Evolutionary conservation across 2,113 vertebrate genomes (phyloP).

Genomic region (Cettia cetti): DNA sequence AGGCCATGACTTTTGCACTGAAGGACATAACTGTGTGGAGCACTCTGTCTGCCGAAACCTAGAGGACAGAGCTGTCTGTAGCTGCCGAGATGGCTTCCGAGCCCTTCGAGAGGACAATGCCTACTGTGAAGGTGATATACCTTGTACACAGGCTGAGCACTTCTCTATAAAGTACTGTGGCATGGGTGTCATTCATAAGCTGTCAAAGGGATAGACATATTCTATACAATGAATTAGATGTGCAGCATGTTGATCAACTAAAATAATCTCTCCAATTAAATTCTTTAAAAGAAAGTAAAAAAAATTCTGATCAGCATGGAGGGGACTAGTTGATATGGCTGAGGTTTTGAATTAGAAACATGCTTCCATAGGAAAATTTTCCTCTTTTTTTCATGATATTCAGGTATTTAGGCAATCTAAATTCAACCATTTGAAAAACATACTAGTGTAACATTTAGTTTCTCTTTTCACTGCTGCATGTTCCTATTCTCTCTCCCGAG

Average conservation of each 20-base stretch:
- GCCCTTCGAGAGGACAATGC: slow-evolving; percentile 92
- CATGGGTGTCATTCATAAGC: slow-evolving; percentile 17
- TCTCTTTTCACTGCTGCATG: neutral
- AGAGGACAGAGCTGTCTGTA: slow-evolving; percentile 88
- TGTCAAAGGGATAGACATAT: slow-evolving; percentile 40
- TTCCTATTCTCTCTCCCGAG: neutral
- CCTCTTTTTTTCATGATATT: neutral
- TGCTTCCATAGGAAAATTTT: slow-evolving; percentile 2
- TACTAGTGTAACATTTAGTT: neutral
- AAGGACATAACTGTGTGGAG: slow-evolving; percentile 88
- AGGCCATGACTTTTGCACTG: slow-evolving; percentile 96
- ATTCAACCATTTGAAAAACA: neutral
- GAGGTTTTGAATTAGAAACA: slow-evolving; percentile 45
- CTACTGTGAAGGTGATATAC: slow-evolving; percentile 91
- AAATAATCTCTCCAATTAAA: slow-evolving; percentile 43
- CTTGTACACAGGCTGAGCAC: neutral
- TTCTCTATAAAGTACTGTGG: neutral
- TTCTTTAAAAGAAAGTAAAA: neutral
- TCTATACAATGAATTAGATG: slow-evolving; percentile 47
- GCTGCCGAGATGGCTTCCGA: slow-evolving; percentile 90
- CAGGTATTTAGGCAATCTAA: slow-evolving; percentile 14
- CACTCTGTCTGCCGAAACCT: slow-evolving; percentile 92
- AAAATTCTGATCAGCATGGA: neutral
- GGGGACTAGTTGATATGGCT: slow-evolving; percentile 15
- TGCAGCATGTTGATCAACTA: slow-evolving; percentile 54